Evolutionary conservation across 2,888 invertebrate genomes (phyloP), one percentile per base, ranked within the genome.

Genomic region (Drosophila siamana): DNA sequence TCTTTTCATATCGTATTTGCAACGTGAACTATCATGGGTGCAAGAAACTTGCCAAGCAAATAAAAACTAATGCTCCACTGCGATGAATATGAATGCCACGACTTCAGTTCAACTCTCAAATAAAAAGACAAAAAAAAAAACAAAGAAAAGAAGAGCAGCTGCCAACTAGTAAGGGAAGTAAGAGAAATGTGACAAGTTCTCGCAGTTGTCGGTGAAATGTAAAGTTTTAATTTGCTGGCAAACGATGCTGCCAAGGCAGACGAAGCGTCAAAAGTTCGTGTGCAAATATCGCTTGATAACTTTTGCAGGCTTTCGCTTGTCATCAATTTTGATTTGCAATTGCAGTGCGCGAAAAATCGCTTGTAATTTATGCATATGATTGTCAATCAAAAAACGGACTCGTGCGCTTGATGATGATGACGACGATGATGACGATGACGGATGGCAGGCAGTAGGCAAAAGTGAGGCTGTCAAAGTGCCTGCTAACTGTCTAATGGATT

Each of bases 151-250:
- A n/a, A n/a, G n/a, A n/a, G n/a, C n/a, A n/a, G n/a, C n/a, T n/a
- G n/a, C n/a, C n/a, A n/a, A n/a, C n/a, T n/a, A n/a, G n/a, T n/a
- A n/a, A n/a, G n/a, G n/a, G n/a, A 28, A 41, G 68, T n/a, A 28
- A 44, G 62, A 76, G 66, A 80, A 78, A 75, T 83, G 77, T 75
- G 75, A 69, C 84, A 80, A 88, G 78, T 78, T 86, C 61, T 52
- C 33, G 36, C 43, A 24, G 30, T 33, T 36, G 15, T 36, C 24
- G 4, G 22, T 19, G 1, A 16, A 56, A 56, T 38, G 50, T 28
- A 59, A 70, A 73, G 43, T 70, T 76, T 63, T 56, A 46, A 55
- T 57, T 41, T 33, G 22, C 46, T 56, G 57, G 30, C 60, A 55
- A n/a, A n/a, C n/a, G n/a, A n/a, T n/a, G n/a, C n/a, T n/a, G n/a